Conservation (phyloP, 2,888 invertebrate species). For the Stenchaetothrips biformis region DNA sequence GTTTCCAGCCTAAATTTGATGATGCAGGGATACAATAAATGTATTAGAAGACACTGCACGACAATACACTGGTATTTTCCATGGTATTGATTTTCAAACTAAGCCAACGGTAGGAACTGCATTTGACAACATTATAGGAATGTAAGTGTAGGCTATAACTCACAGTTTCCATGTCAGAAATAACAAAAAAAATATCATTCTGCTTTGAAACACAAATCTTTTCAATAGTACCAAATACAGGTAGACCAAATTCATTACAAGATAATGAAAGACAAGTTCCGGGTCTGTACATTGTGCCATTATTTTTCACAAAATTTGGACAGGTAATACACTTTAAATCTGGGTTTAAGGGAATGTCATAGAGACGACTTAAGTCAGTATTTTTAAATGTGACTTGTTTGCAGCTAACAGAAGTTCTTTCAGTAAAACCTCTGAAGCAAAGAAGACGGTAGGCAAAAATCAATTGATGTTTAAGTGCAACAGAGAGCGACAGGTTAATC, state of each 20-base stretch:
- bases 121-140: neutral
- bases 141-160: neutral
- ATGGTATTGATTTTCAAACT: neutral
- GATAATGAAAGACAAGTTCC: neutral
- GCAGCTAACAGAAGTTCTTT: neutral
- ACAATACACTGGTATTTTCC: neutral
- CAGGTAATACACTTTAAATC: neutral
- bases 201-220: neutral
- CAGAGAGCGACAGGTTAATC: constrained; percentile 27
- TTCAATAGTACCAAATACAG: neutral
- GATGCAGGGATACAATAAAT: neutral
- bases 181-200: neutral
- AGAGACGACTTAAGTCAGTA: neutral
- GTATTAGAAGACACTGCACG: neutral
- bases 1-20: no score
- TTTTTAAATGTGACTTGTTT: neutral
- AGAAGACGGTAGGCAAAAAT: neutral
- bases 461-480: neutral
- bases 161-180: neutral
- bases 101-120: neutral
- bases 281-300: neutral
- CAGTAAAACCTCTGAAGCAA: neutral
- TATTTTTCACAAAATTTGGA: neutral
- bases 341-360: neutral
- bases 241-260: neutral